phyloP scores from a whole-genome alignment of 2,888 invertebrate genomes.

The Elegia similella region DNA sequence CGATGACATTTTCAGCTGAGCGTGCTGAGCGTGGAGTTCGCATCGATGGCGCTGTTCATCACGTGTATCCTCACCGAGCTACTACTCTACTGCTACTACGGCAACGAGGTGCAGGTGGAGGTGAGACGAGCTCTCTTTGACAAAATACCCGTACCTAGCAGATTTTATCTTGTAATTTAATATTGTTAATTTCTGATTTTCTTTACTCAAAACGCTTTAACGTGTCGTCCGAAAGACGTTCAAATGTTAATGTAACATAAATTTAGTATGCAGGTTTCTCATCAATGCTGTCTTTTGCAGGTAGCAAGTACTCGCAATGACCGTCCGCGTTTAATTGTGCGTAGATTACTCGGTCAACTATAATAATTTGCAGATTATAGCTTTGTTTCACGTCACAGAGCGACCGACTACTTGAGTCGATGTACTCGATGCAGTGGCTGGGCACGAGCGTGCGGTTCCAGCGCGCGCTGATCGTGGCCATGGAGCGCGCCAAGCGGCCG shows the following conservation, averaged over 20 bases:
- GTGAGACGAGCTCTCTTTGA: constrained; percentile 43
- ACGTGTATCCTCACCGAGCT: constrained; percentile 78
- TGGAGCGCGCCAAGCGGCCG: constrained; percentile 69
- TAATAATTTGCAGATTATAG: no score
- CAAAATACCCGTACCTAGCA: no score
- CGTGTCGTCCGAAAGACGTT: no score
- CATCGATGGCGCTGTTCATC: constrained; percentile 77
- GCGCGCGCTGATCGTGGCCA: constrained; percentile 61
- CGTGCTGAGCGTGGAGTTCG: constrained; percentile 65
- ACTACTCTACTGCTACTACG: constrained; percentile 80
- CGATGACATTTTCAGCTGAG: constrained; percentile 39
- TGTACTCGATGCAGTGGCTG: constrained; percentile 63
- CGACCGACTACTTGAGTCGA: constrained; percentile 53
- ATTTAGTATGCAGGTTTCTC: no score
- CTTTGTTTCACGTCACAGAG: constrained; percentile 50
- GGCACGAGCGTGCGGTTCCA: constrained; percentile 38
- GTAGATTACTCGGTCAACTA: no score
- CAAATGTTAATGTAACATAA: no score
- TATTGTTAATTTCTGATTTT: no score
- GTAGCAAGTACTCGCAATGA: no score
- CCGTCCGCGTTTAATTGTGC: no score
- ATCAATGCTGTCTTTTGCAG: no score
- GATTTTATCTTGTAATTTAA: no score
- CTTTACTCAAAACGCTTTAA: no score
- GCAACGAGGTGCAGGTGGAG: constrained; percentile 79